These are phyloP conservation scores for Melinaea menophilus DNA, from an alignment of 2,888 invertebrate genomes.

Conservation along the genomic window DNA sequence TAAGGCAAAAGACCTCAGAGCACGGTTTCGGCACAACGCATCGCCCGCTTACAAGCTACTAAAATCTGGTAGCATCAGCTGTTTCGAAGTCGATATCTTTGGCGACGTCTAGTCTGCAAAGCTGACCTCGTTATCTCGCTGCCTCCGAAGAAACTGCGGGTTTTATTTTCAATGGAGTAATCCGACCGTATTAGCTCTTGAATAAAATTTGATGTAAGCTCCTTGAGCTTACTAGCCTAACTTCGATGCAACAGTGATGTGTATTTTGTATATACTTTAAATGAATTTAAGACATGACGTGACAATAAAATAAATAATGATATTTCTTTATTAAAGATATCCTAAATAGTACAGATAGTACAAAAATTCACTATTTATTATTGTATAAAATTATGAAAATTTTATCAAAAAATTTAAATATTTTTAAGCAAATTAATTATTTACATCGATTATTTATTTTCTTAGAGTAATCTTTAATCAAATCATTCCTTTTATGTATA, in stretches of 20 bases:
- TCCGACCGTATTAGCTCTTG: conserved; percentile 11
- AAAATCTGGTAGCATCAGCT: conserved; percentile 65
- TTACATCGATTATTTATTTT: no score
- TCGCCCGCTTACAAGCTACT: conserved; percentile 48
- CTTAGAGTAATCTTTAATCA: no score
- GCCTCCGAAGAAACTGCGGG: conserved; percentile 38
- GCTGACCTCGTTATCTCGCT: conserved; percentile 65
- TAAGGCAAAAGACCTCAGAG: conserved; percentile 11
- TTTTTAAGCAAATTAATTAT: no score
- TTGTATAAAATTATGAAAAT: no score
- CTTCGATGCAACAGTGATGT: not conserved
- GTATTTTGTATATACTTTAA: not conserved
- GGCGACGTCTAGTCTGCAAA: conserved; percentile 70
- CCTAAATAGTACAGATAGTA: no score
- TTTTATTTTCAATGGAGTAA: conserved; percentile 24
- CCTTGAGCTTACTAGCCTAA: not conserved
- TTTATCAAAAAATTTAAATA: no score
- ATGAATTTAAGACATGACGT: not conserved
- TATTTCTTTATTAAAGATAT: no score
- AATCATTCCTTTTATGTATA: no score
- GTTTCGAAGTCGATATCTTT: conserved; percentile 66
- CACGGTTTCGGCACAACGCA: conserved; percentile 39
- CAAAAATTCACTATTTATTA: no score
- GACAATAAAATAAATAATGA: no score
- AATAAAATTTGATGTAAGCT: not conserved